Percentiles rank a stretch among this genome's conserved stretches.
These are phyloP conservation scores for Menidia beryllina DNA, from an alignment of 2,113 vertebrate genomes.

Conservation along the genomic window DNA sequence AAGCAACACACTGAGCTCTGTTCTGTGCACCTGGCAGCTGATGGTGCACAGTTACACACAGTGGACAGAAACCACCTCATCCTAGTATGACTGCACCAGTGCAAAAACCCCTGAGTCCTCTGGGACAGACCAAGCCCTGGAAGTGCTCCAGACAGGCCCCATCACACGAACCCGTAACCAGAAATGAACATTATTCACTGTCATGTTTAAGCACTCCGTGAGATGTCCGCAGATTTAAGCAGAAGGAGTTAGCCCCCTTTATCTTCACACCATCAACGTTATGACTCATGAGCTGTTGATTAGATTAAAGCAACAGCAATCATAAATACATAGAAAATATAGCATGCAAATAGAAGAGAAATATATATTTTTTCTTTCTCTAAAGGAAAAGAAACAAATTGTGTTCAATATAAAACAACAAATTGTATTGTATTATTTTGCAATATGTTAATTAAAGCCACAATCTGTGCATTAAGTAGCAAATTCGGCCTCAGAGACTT, in stretches of 20 bases:
- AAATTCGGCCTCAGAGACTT: slow-evolving; percentile 35
- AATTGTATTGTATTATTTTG: accelerated
- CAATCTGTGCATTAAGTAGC: not conserved
- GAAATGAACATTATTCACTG: not conserved
- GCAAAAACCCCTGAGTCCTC: slow-evolving; percentile 69
- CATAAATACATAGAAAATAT: not conserved
- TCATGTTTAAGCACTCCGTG: not conserved
- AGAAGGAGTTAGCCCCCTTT: not conserved
- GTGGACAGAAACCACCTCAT: slow-evolving; percentile 71
- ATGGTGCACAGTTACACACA: slow-evolving; percentile 47
- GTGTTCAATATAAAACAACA: not conserved
- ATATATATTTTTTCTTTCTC: not conserved
- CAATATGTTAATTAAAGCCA: slow-evolving; percentile 23
- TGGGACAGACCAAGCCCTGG: slow-evolving; percentile 65
- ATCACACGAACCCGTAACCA: slow-evolving; percentile 10
- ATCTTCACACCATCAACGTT: slow-evolving; percentile 11
- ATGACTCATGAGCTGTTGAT: slow-evolving; percentile 1
- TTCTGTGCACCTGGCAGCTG: slow-evolving; percentile 76
- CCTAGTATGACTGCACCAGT: slow-evolving; percentile 73
- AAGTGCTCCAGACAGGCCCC: slow-evolving; percentile 51
- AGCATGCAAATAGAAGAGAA: not conserved
- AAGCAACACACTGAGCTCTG: slow-evolving; percentile 18
- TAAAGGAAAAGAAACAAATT: no score
- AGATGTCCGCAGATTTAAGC: not conserved
- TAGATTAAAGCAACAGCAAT: not conserved